Evolutionary conservation across 2,113 vertebrate species (phyloP).

Genomic region (Lichenostomus cassidix): DNA sequence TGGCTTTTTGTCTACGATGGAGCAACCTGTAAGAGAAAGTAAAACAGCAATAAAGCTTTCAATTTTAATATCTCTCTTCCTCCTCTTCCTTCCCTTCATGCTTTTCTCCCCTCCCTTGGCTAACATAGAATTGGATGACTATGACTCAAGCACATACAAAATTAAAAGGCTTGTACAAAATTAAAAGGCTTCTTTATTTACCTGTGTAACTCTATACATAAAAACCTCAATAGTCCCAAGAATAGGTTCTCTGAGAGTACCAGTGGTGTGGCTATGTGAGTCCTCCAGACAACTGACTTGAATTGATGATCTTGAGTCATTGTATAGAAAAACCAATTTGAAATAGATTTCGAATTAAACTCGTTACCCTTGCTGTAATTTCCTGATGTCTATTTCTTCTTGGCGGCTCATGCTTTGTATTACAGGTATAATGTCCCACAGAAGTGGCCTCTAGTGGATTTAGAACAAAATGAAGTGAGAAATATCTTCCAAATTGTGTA

Average conservation of each 20-base stretch:
- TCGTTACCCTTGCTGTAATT: not conserved
- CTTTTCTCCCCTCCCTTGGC: not conserved
- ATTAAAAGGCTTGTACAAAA: not conserved
- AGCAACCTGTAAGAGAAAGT: constrained; percentile 25
- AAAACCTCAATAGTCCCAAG: not conserved
- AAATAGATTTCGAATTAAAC: constrained; percentile 16
- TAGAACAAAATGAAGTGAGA: constrained; percentile 1
- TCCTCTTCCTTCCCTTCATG: not conserved
- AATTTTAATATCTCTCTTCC: not conserved
- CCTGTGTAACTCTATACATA: not conserved
- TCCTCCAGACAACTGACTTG: not conserved
- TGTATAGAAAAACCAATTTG: not conserved
- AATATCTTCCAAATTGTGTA: not conserved
- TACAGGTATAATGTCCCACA: not conserved
- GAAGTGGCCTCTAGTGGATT: not conserved
- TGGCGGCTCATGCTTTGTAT: not conserved
- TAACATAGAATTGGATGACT: not conserved
- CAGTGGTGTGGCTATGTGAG: not conserved
- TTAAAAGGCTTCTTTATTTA: not conserved
- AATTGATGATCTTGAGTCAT: not conserved
- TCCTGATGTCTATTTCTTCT: not conserved
- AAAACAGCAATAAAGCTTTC: not conserved
- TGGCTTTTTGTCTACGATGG: constrained; percentile 53
- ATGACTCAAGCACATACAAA: not conserved
- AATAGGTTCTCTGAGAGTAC: not conserved